Base-by-base conservation (phyloP, 2,113 vertebrate genomes). In the Myotis lucifugus region DNA sequence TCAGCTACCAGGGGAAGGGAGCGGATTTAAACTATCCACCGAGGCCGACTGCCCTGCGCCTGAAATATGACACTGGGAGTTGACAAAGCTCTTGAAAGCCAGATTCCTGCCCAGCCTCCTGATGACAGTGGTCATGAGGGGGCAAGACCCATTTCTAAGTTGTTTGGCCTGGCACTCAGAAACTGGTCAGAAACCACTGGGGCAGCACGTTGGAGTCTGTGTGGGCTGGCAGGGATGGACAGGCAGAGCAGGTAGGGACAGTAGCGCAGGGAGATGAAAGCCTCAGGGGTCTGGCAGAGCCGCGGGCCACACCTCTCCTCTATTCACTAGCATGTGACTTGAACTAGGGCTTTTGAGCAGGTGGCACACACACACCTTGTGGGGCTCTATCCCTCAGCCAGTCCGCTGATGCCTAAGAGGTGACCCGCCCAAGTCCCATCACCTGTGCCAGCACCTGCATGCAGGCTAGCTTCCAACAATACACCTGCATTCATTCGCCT, bases 1-100 rank as follows among this genome's bases (percentile, higher is more conserved):
- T 95, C 21, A 74, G 84, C 93, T 14, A 21, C 86, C 83, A 74
- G 54, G 19, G 81, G 32, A 72, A 66, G 54, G 42, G 88, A 61
- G 79, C 1, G 5, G 32, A 85, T 54, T 66, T 61, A 81, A 88
- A 70, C 79, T 15, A 66, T 37, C 83, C 52, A 37, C 14, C 4
- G 9, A 66, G 32, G 54, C 70, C 59, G 17, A 59, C 79, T 56
- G 87, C 73, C 34, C 64, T 37, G 54, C 6, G 40, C 37, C 74
- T 79, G 54, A 94, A 92, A 91, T n/a, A 32, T 9, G 52, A 93
- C 6, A 6, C 76, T 15, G 32, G 61, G 46, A 25, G 25, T 18
- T n/a, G 40, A 42, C 50, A 86, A 34, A 77, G 64, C 54, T 83
- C 40, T 42, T 29, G 25, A 23, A n/a, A 50, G 27, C 21, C 78